phyloP scores from a whole-genome alignment of 2,797 vertebrate species.

The Halcyon leucocephala region DNA sequence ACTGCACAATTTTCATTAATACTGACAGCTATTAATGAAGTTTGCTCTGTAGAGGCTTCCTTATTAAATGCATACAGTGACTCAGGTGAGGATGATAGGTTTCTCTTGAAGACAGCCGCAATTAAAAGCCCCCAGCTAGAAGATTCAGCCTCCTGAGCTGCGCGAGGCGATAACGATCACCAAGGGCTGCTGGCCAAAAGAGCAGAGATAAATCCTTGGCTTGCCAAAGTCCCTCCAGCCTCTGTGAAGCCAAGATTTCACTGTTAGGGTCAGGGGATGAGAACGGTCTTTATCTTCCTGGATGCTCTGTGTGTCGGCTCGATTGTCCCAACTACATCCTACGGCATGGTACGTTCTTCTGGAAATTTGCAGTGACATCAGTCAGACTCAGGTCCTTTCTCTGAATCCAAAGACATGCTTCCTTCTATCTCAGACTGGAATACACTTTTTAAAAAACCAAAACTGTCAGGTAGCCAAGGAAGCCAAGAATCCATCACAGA shows the following conservation, averaged over 20 bases:
- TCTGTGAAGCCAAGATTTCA: background rate
- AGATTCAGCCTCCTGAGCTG: accelerated
- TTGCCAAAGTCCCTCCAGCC: background rate
- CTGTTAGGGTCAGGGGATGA: background rate
- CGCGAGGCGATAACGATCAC: accelerated
- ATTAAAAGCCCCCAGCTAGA: background rate
- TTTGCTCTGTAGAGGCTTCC: background rate
- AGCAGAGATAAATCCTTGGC: background rate
- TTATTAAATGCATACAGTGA: background rate
- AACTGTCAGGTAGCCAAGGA: background rate
- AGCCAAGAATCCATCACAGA: slow-evolving; percentile 35
- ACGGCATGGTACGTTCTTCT: background rate
- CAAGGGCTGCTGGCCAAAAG: background rate
- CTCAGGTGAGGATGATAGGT: background rate
- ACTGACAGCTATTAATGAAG: background rate
- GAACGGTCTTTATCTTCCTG: background rate
- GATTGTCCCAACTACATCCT: background rate
- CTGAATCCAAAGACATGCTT: slow-evolving; percentile 3
- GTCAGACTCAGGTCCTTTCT: background rate
- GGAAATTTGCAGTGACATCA: background rate
- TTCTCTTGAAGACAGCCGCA: background rate
- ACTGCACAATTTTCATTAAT: background rate
- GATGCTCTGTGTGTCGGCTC: accelerated
- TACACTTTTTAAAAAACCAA: background rate
- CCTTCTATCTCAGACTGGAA: background rate